Conservation (phyloP, 2,113 vertebrate species). For the Aldabrachelys gigantea region DNA sequence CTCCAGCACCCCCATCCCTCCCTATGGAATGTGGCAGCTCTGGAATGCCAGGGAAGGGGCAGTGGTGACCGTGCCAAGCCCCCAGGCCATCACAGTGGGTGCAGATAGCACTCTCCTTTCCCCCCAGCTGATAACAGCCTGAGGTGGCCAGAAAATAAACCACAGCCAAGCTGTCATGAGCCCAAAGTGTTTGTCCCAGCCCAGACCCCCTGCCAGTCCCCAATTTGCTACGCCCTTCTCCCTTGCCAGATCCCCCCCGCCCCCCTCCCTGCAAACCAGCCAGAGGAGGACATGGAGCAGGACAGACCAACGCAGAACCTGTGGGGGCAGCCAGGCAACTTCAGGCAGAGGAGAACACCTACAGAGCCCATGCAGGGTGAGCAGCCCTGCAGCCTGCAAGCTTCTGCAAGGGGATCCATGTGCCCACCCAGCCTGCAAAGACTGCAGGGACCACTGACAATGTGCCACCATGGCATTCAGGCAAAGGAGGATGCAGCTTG, state of each 20-base stretch:
- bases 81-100: background rate
- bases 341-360: background rate
- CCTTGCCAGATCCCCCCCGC: background rate
- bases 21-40: accelerated
- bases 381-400: too few relatives aligned
- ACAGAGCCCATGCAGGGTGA: background rate
- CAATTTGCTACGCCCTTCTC: background rate
- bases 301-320: background rate
- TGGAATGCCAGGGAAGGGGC: background rate
- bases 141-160: background rate
- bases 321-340: background rate
- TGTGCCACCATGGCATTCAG: background rate
- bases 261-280: background rate
- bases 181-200: background rate
- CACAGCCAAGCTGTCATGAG: background rate
- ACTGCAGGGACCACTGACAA: background rate
- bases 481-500: background rate
- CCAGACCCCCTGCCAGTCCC: background rate
- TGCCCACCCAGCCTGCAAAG: too few relatives aligned
- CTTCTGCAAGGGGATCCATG: too few relatives aligned
- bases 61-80: background rate
- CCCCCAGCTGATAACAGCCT: accelerated
- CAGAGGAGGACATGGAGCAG: background rate
- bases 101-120: background rate
- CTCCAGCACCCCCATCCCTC: background rate